Conservation (phyloP, 2,113 vertebrate species). For the Sapayoa aenigma region DNA sequence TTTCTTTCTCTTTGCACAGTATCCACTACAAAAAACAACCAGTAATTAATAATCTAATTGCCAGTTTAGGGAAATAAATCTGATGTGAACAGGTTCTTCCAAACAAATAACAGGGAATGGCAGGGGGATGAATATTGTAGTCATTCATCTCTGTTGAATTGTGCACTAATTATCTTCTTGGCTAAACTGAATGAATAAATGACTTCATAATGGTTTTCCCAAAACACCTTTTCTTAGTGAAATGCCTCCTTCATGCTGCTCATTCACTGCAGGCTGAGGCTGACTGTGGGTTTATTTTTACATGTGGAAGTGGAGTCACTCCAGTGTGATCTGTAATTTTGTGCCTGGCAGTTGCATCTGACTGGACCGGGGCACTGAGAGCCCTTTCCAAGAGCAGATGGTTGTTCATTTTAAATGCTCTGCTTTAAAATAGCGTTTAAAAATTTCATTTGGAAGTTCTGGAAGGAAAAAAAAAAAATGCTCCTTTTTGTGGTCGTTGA, state of each 20-base stretch:
- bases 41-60: conserved; percentile 33
- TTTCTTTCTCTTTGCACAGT: neutral
- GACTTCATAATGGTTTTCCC: conserved; percentile 31
- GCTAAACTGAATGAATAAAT: conserved; percentile 48
- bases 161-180: conserved; percentile 53
- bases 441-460: neutral
- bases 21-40: neutral
- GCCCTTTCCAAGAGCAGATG: conserved; percentile 55
- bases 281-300: neutral
- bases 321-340: neutral
- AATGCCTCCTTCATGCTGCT: neutral
- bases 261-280: neutral
- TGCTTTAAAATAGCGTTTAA: conserved; percentile 7
- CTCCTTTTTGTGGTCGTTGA: neutral
- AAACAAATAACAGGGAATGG: neutral
- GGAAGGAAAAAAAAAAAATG: neutral
- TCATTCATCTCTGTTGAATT: conserved; percentile 50
- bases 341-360: neutral
- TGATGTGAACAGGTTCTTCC: conserved; percentile 18
- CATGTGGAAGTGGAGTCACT: neutral
- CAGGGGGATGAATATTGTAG: neutral
- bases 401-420: neutral
- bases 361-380: neutral
- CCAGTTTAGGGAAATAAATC: conserved; percentile 21
- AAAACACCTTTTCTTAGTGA: conserved; percentile 24